A percentile compares a stretch with the other conserved stretches of the same genome.
These are phyloP conservation scores for Drosophila ironensis DNA, from an alignment of 1,140 invertebrate genomes.

Conservation along the genomic window DNA sequence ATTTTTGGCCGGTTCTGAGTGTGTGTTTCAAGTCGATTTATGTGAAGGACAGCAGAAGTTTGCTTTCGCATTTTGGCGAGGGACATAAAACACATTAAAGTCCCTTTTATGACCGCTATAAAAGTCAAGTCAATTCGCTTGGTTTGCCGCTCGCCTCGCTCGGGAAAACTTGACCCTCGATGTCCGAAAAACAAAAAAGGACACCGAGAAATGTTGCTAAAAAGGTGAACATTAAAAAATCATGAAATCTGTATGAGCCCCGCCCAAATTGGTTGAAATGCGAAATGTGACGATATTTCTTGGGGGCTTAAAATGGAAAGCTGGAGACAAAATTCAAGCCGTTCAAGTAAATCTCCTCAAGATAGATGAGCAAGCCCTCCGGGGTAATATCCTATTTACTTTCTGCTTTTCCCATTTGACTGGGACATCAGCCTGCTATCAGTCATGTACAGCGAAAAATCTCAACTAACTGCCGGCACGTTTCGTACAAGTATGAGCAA, in stretches of 20 bases:
- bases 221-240: conserved; percentile 49
- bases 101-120: conserved; percentile 68
- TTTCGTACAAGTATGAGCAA: no score
- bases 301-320: conserved; percentile 4
- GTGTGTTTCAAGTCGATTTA: conserved; percentile 57
- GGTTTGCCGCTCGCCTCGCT: neutral
- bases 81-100: conserved; percentile 71
- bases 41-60: conserved; percentile 50
- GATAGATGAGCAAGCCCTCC: conserved; percentile 16
- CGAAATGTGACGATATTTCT: conserved; percentile 21
- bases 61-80: conserved; percentile 25
- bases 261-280: conserved; percentile 3
- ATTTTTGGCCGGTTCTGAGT: conserved; percentile 28
- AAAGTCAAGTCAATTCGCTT: conserved; percentile 69
- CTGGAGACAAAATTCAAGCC: conserved; percentile 11
- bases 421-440: no score
- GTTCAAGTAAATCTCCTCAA: conserved; percentile 11
- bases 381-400: conserved; percentile 13
- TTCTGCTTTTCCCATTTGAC: neutral
- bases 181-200: no score
- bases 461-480: no score
- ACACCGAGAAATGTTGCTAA: conserved; percentile 16
- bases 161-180: conserved; percentile 35
- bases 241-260: conserved; percentile 34
- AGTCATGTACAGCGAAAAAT: conserved; percentile 1